Evolutionary conservation across 1,140 invertebrate genomes (phyloP).

Genomic region (Pygmarrhopalites habei): DNA sequence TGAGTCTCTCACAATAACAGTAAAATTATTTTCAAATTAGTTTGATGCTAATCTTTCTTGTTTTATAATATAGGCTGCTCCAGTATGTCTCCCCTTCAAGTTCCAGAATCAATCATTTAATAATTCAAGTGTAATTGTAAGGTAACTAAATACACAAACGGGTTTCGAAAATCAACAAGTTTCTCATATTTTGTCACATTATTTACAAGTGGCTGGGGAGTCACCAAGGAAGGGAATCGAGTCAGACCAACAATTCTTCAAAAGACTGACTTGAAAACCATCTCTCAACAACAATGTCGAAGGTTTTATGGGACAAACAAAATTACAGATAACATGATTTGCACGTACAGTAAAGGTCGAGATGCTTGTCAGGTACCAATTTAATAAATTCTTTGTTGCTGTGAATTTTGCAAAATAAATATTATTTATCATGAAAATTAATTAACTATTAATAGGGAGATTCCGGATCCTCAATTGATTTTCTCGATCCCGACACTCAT

Average conservation of each 20-base stretch:
- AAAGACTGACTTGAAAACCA: slow-evolving; percentile 53
- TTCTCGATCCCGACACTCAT: slow-evolving; percentile 46
- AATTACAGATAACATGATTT: slow-evolving; percentile 54
- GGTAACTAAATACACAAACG: too few relatives aligned
- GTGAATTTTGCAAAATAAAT: too few relatives aligned
- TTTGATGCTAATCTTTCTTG: not conserved
- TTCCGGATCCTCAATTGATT: slow-evolving; percentile 60
- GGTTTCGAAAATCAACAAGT: not conserved
- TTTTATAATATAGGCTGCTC: slow-evolving; percentile 17
- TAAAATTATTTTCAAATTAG: not conserved
- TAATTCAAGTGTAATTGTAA: too few relatives aligned
- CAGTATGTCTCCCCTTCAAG: slow-evolving; percentile 31
- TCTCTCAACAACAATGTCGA: slow-evolving; percentile 49
- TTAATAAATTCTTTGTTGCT: too few relatives aligned
- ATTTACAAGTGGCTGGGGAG: too few relatives aligned
- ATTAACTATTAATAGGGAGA: too few relatives aligned
- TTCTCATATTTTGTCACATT: too few relatives aligned
- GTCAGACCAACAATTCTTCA: slow-evolving; percentile 49
- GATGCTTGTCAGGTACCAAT: slow-evolving; percentile 25
- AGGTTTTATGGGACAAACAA: slow-evolving; percentile 33
- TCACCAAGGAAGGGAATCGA: slow-evolving; percentile 44
- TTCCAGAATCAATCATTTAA: too few relatives aligned
- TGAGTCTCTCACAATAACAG: too few relatives aligned
- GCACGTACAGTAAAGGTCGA: slow-evolving; percentile 50
- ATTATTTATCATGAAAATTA: too few relatives aligned